A percentile compares a stretch with the other conserved stretches of the same genome.
Conservation (phyloP, 2,113 vertebrate genomes). For the Ifrita kowaldi region DNA sequence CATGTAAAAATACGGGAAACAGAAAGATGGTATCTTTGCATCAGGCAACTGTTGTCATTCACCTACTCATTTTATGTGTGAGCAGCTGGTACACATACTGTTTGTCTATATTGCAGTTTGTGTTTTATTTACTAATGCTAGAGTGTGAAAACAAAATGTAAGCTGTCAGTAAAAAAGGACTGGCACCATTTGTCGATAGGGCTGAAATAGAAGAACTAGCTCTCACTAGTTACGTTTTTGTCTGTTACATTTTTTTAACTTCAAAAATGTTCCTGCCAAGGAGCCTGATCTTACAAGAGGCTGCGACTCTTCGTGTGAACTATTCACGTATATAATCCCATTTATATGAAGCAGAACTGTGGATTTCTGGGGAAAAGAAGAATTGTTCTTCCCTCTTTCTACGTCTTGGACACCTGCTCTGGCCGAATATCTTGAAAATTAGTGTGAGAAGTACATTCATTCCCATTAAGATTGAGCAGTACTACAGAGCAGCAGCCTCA, state of each 20-base stretch:
- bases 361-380: neutral
- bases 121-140: neutral
- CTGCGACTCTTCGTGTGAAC: fast-evolving
- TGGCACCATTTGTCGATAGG: neutral
- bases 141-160: neutral
- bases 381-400: neutral
- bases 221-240: neutral
- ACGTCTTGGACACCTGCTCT: neutral
- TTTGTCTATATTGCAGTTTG: neutral
- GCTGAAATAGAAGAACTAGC: neutral
- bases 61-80: neutral
- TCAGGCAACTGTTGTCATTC: neutral
- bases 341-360: neutral
- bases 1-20: neutral
- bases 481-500: neutral
- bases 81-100: neutral
- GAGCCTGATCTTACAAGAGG: neutral
- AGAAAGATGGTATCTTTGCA: neutral
- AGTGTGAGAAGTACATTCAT: neutral
- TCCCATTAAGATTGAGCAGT: neutral
- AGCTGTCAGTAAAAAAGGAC: neutral
- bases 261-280: neutral
- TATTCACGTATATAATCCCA: neutral
- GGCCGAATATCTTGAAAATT: neutral
- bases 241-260: neutral